Base-by-base conservation (phyloP, 2,888 invertebrate species). In the Emmelina monodactyla region DNA sequence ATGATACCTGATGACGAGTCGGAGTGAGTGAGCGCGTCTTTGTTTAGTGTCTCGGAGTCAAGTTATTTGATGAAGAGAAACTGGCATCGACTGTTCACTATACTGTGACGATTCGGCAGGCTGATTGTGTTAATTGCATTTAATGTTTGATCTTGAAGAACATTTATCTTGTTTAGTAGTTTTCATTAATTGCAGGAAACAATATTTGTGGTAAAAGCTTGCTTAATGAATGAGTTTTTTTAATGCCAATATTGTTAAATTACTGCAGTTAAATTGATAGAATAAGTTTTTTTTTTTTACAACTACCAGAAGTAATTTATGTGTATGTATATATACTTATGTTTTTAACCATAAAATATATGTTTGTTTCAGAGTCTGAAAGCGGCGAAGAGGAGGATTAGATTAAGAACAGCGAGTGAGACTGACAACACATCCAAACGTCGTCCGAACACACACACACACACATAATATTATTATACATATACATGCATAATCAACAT, bases 1-100 rank as follows among this genome's bases (percentile, higher is more conserved):
- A 80, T 81, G 80, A 80, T 52, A 79, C 69, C 62, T 60, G 79
- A 79, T 81, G 80, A 81, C 80, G 80, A 80, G 80, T 79, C 80
- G 60, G 63, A 80, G 12, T 14, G 14, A 12, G 6, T 13, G 4
- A 7, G 67, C 49, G 47, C 35, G 47, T 44, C 38, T 46, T 38
- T 41, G 12, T n/a, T n/a, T n/a, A 38, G 35, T 38, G 19, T 40
- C 40, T 47, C 40, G 53, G 50, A 44, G 46, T 45, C 28, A 72
- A 73, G 80, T 76, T 37, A 53, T 69, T 75, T 64, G 45, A 49
- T 43, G 25, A 25, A 9, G 4, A n/a, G 4, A 25, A 11, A 25
- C 25, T 9, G 11, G 3, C 25, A 7, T 9, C 11, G 25, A 3
- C 9, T 3, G 6, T 9, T 25, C n/a, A 9, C 3, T 7, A 11